Evolutionary conservation across 2,888 invertebrate genomes (phyloP).

Genomic region (Lasioglossum oenotherae): DNA sequence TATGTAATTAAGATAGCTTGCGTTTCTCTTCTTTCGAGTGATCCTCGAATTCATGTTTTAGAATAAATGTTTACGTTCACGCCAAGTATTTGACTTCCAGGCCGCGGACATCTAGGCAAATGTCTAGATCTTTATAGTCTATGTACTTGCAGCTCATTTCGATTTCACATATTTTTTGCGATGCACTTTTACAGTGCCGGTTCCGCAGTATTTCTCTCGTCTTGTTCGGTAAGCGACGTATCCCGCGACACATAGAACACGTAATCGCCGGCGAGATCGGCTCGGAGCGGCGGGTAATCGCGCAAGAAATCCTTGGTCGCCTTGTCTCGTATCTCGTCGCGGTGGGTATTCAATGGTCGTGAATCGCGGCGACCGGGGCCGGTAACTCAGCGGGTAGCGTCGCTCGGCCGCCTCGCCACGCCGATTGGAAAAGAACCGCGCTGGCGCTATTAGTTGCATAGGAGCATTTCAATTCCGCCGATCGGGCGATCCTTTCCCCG

Average conservation of each 20-base stretch:
- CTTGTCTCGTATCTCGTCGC: slow-evolving; percentile 24
- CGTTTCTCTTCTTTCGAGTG: neutral
- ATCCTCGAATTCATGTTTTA: neutral
- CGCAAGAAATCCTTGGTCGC: slow-evolving; percentile 57
- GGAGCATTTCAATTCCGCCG: slow-evolving; percentile 68
- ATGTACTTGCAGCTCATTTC: too few species aligned
- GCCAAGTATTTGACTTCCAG: too few species aligned
- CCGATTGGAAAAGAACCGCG: slow-evolving; percentile 32
- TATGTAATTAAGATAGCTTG: neutral
- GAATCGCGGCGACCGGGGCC: slow-evolving; percentile 23
- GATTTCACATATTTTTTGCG: too few species aligned
- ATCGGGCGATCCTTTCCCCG: slow-evolving; percentile 25
- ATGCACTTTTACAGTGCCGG: neutral
- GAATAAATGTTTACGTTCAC: neutral
- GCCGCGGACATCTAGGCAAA: too few species aligned
- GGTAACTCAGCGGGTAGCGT: slow-evolving; percentile 50
- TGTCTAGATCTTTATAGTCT: too few species aligned
- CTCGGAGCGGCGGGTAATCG: slow-evolving; percentile 32
- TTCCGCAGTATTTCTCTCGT: slow-evolving; percentile 34
- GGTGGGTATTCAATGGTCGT: slow-evolving; percentile 41
- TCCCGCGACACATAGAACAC: slow-evolving; percentile 49
- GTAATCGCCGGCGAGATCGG: slow-evolving; percentile 60
- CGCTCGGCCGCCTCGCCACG: neutral
- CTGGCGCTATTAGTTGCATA: slow-evolving; percentile 63
- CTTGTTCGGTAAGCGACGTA: slow-evolving; percentile 38